A percentile compares a stretch with the other conserved stretches of the same genome.
phyloP scores from a whole-genome alignment of 2,797 vertebrate species.

The Pyrocephalus nanus region DNA sequence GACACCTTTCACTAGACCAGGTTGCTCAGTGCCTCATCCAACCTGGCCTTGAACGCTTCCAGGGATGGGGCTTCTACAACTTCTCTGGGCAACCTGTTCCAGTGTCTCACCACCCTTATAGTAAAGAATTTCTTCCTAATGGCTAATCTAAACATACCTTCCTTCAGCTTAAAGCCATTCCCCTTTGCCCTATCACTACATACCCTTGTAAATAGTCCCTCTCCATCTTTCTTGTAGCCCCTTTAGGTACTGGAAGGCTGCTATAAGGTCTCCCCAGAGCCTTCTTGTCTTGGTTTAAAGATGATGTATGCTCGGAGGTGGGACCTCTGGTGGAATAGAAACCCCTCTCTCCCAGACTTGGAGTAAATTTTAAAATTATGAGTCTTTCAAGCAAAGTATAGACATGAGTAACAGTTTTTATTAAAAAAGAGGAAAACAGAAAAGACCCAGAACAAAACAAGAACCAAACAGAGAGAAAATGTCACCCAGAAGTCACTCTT shows the following conservation, averaged over 20 bases:
- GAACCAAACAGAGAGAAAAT: background rate
- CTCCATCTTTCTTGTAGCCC: background rate
- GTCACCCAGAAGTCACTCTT: background rate
- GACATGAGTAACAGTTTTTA: background rate
- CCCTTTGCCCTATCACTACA: background rate
- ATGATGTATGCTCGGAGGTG: background rate
- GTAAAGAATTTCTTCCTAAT: background rate
- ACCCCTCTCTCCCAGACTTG: background rate
- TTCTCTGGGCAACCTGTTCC: background rate
- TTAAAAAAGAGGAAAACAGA: background rate
- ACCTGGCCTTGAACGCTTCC: background rate
- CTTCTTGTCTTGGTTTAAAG: background rate
- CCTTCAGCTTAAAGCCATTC: background rate
- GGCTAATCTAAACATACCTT: background rate
- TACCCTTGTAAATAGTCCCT: background rate
- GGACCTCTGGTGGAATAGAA: background rate
- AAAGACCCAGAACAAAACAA: background rate
- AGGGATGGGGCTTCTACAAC: background rate
- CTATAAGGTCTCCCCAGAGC: background rate
- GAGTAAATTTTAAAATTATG: background rate
- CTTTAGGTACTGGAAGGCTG: background rate
- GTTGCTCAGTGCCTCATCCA: background rate
- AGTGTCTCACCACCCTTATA: background rate
- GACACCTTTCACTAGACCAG: background rate
- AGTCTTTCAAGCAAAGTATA: background rate